These are phyloP conservation scores for Ictalurus furcatus DNA, from an alignment of 2,113 vertebrate species.

Conservation along the genomic window DNA sequence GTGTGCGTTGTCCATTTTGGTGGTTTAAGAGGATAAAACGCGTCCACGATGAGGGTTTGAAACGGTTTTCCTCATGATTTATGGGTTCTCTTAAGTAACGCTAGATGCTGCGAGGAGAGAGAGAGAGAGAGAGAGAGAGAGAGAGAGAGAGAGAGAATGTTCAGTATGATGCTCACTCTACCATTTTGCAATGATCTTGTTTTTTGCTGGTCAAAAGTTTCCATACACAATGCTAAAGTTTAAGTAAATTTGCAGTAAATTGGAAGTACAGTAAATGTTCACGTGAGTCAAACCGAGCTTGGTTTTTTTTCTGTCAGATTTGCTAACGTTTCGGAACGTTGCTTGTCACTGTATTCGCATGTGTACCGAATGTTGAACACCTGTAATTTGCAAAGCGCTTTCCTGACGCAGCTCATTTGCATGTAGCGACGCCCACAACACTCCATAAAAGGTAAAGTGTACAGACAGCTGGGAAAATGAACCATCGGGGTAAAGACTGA, in stretches of 20 bases:
- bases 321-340: background rate
- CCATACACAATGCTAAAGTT: too few relatives aligned
- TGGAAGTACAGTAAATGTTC: background rate
- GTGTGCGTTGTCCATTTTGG: background rate
- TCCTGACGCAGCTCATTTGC: background rate
- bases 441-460: background rate
- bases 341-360: background rate
- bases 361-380: background rate
- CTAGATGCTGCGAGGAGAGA: background rate
- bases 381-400: background rate
- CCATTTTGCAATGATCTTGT: background rate
- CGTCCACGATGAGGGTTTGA: background rate
- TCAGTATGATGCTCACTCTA: background rate
- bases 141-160: background rate
- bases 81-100: background rate
- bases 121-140: conserved; percentile 8
- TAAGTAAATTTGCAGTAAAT: too few relatives aligned
- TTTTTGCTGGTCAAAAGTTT: background rate
- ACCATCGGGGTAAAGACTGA: background rate
- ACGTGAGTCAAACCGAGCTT: background rate
- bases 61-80: background rate
- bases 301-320: background rate
- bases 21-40: background rate
- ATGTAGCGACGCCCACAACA: background rate
- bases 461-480: background rate